Conservation (phyloP, 2,888 invertebrate genomes). For the Ophion costatus region DNA sequence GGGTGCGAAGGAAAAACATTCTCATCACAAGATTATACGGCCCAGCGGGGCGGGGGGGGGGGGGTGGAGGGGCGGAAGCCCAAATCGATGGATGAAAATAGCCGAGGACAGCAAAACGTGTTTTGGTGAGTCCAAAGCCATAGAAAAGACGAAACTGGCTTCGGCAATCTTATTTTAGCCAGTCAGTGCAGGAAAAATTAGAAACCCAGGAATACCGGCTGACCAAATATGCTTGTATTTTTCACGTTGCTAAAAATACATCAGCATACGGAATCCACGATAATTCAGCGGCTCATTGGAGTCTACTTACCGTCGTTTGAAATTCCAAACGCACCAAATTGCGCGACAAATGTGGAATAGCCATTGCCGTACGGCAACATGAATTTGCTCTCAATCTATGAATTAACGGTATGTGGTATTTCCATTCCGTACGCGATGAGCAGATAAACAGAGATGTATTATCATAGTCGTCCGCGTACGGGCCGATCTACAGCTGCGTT, state of each 20-base stretch:
- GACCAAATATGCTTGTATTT: neutral
- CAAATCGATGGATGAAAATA: slow-evolving; percentile 31
- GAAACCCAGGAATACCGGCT: neutral
- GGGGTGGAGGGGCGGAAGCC: neutral
- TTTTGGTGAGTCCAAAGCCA: slow-evolving; percentile 60
- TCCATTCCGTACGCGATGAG: slow-evolving; percentile 12
- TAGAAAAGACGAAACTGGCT: slow-evolving; percentile 57
- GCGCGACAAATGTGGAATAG: neutral
- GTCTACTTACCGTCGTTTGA: no score
- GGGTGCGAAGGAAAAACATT: slow-evolving; percentile 7
- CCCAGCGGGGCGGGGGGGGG: neutral
- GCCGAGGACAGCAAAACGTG: neutral
- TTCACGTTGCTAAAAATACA: neutral
- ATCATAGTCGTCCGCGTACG: slow-evolving; percentile 48
- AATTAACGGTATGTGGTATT: slow-evolving; percentile 32
- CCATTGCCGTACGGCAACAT: slow-evolving; percentile 12
- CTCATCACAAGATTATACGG: slow-evolving; percentile 27
- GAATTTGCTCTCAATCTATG: slow-evolving; percentile 6
- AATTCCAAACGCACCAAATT: no score
- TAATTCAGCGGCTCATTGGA: neutral
- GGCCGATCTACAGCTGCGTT: slow-evolving; percentile 43
- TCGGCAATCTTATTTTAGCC: slow-evolving; percentile 36
- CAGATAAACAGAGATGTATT: slow-evolving; percentile 32
- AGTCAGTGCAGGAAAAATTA: neutral
- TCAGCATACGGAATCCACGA: neutral